Evolutionary conservation across 2,888 invertebrate genomes (phyloP).

Genomic region (Eupsilia transversa): DNA sequence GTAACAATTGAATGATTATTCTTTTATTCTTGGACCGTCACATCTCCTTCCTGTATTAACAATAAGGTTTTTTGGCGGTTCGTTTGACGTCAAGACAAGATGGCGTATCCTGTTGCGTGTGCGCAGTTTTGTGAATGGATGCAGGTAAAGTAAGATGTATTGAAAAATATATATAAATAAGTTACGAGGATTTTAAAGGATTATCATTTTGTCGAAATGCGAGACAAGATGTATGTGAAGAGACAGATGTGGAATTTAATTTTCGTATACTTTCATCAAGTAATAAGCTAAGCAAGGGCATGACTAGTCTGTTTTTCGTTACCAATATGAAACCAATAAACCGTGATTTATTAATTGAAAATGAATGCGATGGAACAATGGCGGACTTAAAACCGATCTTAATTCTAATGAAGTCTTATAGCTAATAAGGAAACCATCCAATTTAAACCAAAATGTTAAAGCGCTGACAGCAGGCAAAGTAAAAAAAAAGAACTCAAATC

Average conservation of each 20-base stretch:
- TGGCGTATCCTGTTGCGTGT: constrained; percentile 37
- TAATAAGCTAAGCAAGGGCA: background rate
- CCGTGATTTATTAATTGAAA: background rate
- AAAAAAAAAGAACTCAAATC: no score
- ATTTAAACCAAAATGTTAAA: background rate
- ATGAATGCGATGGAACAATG: background rate
- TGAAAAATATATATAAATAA: background rate
- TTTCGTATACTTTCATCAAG: background rate
- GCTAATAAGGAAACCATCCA: background rate
- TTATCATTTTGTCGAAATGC: background rate
- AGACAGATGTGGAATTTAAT: background rate
- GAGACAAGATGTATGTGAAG: background rate
- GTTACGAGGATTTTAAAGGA: background rate
- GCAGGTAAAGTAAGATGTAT: constrained; percentile 14
- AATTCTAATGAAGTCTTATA: background rate
- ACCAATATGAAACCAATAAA: background rate
- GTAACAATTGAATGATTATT: constrained; percentile 72
- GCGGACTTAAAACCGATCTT: no score
- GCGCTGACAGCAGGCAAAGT: no score
- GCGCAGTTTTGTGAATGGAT: constrained; percentile 42
- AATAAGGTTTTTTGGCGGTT: constrained; percentile 48
- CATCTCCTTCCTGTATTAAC: constrained; percentile 53
- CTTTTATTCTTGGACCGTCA: constrained; percentile 65
- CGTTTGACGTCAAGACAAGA: constrained; percentile 55
- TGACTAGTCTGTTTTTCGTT: background rate